Evolutionary conservation across 2,113 vertebrate genomes (phyloP), one percentile per base, ranked within the genome.

Genomic region (Chaetops frenatus): DNA sequence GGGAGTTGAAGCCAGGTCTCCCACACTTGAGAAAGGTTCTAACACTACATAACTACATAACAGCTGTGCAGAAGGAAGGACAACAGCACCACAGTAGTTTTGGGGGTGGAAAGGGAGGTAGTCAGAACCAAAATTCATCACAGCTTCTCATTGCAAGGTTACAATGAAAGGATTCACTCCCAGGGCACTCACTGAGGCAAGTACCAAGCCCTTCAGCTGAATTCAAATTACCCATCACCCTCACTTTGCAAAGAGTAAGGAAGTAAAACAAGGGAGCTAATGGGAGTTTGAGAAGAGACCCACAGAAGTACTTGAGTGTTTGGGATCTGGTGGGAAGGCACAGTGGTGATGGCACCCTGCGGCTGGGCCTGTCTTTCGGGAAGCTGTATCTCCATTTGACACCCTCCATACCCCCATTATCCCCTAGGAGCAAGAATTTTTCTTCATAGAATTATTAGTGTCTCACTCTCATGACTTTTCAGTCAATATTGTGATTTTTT

Each of bases 301-400:
- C 4, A 18, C 44, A 10, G 35, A 79, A 66, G 9, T 60, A 14
- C 9, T 40, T 47, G 15, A 31, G 7, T 29, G 17, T 15, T 12
- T 81, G 31, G 22, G 27, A 58, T 13, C 6, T n/a, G 33, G 28
- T 33, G 7, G n/a, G 25, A 83, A 89, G 36, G 8, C 17, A 69
- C 11, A 81, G 15, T 0, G 0, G 16, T 51, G 29, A 73, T 4
- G 3, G 45, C 11, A 73, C 11, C 2, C 14, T n/a, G 7, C 17
- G 28, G 19, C n/a, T 10, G 6, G 7, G 7, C 10, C 19, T 50
- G 9, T 33, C n/a, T 51, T 67, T 51, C 40, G 65, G 11, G 18
- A 92, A 83, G 9, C 3, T 31, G 3, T 62, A 4, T 33, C 23
- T 38, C 21, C 21, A 29, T 47, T 54, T 42, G 7, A 11, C 9